Base-by-base conservation (phyloP, 2,797 vertebrate genomes). In the Rhabdomys pumilio region DNA sequence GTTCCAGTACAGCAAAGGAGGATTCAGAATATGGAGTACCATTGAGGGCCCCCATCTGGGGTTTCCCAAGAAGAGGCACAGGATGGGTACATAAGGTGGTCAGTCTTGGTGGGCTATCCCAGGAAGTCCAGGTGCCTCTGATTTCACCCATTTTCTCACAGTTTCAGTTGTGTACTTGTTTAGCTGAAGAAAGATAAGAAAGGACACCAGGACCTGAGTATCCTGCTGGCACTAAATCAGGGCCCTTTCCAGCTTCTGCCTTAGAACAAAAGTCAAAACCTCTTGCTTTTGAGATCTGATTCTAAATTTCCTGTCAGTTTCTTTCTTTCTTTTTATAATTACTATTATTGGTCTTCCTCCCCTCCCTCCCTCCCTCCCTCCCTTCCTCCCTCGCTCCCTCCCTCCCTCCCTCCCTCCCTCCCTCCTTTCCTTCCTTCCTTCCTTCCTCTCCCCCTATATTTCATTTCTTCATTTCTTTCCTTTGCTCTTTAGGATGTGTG, bases 361-460 rank as follows among this genome's bases (percentile, higher is more conserved):
- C 38, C 31, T 14, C 4, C 63, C 15, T 17, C 2, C 65, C 6
- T 13, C 1, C 63, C 12, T 31, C 1, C 63, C 15, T 17, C 2
- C 65, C 6, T 13, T 1, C 63, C 12, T 31, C 1, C 8, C 9
- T n/a, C 17, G 9, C 15, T 34, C 1, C 19, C 22, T 20, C 3
- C 1, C 14, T 19, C 1, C 8, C 15, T 9, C 4, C 3, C 50
- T 14, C 14, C 24, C 11, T 5, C 8, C 11, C 12, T 8, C 29
- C 8, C 20, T 20, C 24, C 55, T 29, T 14, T 38, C 24, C 17
- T 57, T 22, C 8, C 31, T 22, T 38, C 1, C 8, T 7, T 38
- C 11, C 12, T 61, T 3, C 6, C 7, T 61, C 26, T 7, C 4
- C 44, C 10, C 22, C 14, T 20, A 4, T 67, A 1, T 55, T 13